Evolutionary conservation across 2,888 invertebrate species (phyloP).

Genomic region (Oxystoma pomonae): DNA sequence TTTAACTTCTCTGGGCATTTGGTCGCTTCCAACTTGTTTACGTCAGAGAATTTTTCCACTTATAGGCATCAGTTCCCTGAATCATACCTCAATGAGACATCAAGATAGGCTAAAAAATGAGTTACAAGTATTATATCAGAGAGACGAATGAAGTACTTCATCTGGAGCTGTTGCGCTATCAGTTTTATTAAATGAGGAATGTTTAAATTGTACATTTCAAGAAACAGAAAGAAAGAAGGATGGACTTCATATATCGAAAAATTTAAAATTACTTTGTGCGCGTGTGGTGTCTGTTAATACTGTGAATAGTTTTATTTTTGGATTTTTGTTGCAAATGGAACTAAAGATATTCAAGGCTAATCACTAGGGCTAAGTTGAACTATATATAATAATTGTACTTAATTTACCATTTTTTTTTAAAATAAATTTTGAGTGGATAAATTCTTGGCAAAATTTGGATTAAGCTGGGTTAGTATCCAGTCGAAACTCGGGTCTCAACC

Average conservation of each 20-base stretch:
- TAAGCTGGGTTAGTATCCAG: too few species aligned
- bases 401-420: too few species aligned
- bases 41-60: conserved; percentile 11
- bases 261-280: conserved; percentile 6
- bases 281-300: too few species aligned
- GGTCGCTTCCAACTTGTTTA: conserved; percentile 12
- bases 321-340: too few species aligned
- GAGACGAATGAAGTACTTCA: conserved; percentile 14
- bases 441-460: too few species aligned
- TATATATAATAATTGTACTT: too few species aligned
- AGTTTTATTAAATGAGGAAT: conserved; percentile 9
- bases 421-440: too few species aligned
- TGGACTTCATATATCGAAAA: conserved; percentile 18
- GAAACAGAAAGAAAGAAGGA: conserved; percentile 11
- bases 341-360: too few species aligned
- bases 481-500: too few species aligned
- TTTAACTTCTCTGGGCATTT: conserved; percentile 15
- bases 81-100: conserved; percentile 12
- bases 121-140: conserved; percentile 18
- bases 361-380: too few species aligned
- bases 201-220: background rate
- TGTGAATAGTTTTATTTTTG: too few species aligned
- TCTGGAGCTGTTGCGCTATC: conserved; percentile 15
- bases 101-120: conserved; percentile 12
- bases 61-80: conserved; percentile 13